Percentiles rank a stretch among this genome's conserved stretches.
Conservation (phyloP, 92 coral and sea anemone species). For the Pocillopora meandrina region DNA sequence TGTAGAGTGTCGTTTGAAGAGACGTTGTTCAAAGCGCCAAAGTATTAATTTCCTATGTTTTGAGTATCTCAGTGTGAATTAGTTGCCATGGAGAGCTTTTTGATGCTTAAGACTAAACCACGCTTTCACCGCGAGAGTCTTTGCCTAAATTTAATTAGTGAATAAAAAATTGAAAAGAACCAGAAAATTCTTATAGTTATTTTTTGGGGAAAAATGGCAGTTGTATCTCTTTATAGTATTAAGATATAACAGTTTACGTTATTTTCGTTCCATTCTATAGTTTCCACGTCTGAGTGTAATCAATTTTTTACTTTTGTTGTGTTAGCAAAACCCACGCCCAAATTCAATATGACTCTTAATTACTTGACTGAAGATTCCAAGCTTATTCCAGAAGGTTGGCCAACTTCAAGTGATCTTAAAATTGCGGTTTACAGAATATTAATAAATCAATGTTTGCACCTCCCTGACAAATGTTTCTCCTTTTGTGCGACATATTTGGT, state of each 20-base stretch:
- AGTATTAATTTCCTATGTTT: background rate
- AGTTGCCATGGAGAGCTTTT: constrained; percentile 14
- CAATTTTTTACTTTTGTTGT: background rate
- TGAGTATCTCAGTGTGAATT: background rate
- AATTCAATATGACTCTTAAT: constrained; percentile 14
- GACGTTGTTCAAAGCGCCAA: background rate
- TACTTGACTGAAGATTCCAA: background rate
- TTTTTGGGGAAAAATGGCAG: background rate
- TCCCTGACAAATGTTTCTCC: background rate
- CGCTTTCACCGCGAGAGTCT: too few species aligned
- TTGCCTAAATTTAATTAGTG: background rate
- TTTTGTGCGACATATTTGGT: background rate
- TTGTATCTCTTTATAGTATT: background rate
- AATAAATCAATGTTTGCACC: background rate
- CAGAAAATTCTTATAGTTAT: background rate
- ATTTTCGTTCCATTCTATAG: background rate
- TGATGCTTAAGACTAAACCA: background rate
- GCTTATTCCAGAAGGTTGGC: background rate
- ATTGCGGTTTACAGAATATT: constrained; percentile 13
- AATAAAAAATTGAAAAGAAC: background rate
- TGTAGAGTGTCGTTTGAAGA: background rate
- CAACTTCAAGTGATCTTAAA: constrained; percentile 18
- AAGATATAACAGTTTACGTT: background rate
- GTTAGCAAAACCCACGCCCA: constrained; percentile 12
- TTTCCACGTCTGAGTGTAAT: background rate